Conservation (phyloP, 2,113 vertebrate species). For the Chlorodrepanis virens region DNA sequence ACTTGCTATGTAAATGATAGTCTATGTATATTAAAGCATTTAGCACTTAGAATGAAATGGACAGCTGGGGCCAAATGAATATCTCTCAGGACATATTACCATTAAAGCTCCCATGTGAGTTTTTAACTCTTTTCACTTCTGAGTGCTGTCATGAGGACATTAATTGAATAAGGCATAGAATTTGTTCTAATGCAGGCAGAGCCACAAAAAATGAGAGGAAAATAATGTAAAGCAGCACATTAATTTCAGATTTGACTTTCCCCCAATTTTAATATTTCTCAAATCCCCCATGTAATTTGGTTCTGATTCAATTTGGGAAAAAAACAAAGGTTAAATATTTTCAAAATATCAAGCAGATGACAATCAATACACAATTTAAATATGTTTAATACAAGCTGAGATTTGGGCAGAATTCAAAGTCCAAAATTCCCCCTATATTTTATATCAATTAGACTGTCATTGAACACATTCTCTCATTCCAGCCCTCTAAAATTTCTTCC, state of each 20-base stretch:
- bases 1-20: constrained; percentile 82
- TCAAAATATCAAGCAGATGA: constrained; percentile 7
- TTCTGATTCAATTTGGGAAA: not conserved
- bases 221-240: not conserved
- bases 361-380: not conserved
- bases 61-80: constrained; percentile 77
- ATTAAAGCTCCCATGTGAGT: constrained; percentile 65
- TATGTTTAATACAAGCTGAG: not conserved
- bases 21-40: constrained; percentile 78
- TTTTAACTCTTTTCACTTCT: constrained; percentile 72
- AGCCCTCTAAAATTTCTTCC: not conserved
- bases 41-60: constrained; percentile 78
- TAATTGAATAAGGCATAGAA: constrained; percentile 55
- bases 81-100: constrained; percentile 71
- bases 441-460: not conserved
- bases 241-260: not conserved
- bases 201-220: constrained; percentile 8
- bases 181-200: constrained; percentile 7
- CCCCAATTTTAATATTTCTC: not conserved
- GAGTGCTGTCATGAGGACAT: constrained; percentile 56
- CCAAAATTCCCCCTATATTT: not conserved
- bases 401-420: not conserved
- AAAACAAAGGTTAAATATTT: constrained; percentile 32
- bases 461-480: not conserved
- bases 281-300: not conserved